Evolutionary conservation across 2,113 vertebrate genomes (phyloP), one percentile per base, ranked within the genome.

Genomic region (Eira barbara): DNA sequence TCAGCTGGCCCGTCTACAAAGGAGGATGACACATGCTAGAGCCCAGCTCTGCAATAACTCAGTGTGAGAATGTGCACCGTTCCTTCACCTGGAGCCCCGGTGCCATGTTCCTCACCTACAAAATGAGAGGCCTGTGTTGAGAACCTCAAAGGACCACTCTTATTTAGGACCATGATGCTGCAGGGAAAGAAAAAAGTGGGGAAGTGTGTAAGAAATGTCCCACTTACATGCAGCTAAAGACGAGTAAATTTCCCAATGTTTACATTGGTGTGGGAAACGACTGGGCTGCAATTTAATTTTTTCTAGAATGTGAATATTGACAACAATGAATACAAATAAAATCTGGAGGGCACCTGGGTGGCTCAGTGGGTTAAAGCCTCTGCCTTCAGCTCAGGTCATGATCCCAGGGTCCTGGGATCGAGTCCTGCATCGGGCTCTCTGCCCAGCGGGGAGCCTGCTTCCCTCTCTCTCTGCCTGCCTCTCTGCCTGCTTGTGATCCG

Each of bases 241-340:
- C 71, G 45, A 52, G 9, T 49, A 11, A 82, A 67, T 74, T 52
- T n/a, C n/a, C 76, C 31, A 55, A 3, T 23, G 39, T 97, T 95
- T 57, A 36, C 69, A 12, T 73, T 81, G 42, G 34, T 73, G 59
- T 73, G 27, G 59, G 71, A 93, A 85, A 88, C 55, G 15, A 82
- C 59, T 85, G 93, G 49, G 65, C 34, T 71, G 31, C 12, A 39
- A 52, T 55, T 83, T 94, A 9, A 73, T 57, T 82, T 76, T 88
- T 61, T 94, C 42, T 21, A 79, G 65, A 85, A 57, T 29, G 31
- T 34, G 29, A 59, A 86, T 45, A n/a, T 67, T 61, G 63, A 39
- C 82, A 93, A 23, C 34, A 81, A 80, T 74, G 81, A 83, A 94
- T 81, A 85, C 92, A 91, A 86, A 59, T 78, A 80, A 92, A 96